Percentiles rank a stretch among this genome's conserved stretches.
These are phyloP conservation scores for Papilio aristodemus DNA, from an alignment of 1,140 invertebrate genomes.

Conservation along the genomic window DNA sequence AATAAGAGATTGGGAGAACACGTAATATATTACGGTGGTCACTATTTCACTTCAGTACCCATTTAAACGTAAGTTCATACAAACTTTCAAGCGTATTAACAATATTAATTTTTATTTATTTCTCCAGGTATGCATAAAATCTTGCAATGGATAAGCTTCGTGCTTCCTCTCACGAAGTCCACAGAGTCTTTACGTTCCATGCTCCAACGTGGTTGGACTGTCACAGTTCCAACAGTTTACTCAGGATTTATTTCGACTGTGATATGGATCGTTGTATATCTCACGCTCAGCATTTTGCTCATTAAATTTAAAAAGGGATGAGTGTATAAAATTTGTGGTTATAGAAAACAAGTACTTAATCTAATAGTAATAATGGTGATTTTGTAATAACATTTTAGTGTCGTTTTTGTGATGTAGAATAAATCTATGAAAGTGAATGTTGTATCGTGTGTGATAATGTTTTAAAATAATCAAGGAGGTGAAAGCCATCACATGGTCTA, in stretches of 20 bases:
- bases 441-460: background rate
- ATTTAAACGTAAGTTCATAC: no score
- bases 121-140: slow-evolving; percentile 85
- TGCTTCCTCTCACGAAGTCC: slow-evolving; percentile 94
- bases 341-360: background rate
- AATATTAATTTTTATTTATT: slow-evolving; percentile 7
- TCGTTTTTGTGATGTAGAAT: background rate
- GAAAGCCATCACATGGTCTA: background rate
- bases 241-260: slow-evolving; percentile 91
- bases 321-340: slow-evolving; percentile 37
- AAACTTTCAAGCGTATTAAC: slow-evolving; percentile 29
- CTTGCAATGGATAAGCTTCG: slow-evolving; percentile 88
- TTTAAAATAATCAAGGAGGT: background rate
- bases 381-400: background rate
- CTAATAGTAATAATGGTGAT: slow-evolving; percentile 22
- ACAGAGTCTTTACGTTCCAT: slow-evolving; percentile 95
- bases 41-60: no score
- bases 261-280: slow-evolving; percentile 91
- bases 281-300: slow-evolving; percentile 88
- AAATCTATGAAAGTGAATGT: slow-evolving; percentile 10
- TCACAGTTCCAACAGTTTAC: slow-evolving; percentile 89
- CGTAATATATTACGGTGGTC: no score
- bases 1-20: no score
- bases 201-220: slow-evolving; percentile 92
- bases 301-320: slow-evolving; percentile 92